Evolutionary conservation across 2,113 vertebrate genomes (phyloP).

Genomic region (Pitta sordida): DNA sequence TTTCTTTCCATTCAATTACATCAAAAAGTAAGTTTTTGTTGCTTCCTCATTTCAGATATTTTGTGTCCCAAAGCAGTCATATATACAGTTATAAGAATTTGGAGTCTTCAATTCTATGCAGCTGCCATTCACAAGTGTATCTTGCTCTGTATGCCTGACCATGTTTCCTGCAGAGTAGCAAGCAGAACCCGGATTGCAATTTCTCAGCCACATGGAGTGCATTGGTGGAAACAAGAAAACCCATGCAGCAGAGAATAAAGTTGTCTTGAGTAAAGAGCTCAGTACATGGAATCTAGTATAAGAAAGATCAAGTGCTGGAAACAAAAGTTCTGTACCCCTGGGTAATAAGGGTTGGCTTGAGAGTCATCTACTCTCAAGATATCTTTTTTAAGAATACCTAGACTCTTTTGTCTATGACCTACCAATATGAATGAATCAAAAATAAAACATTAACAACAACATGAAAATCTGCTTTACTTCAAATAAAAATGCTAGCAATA

Average conservation of each 20-base stretch:
- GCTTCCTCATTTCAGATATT: background rate
- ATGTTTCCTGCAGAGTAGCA: background rate
- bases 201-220: background rate
- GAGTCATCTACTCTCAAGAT: background rate
- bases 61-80: background rate
- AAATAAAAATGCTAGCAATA: background rate
- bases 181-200: background rate
- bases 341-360: background rate
- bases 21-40: background rate
- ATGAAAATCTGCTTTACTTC: background rate
- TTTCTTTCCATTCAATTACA: background rate
- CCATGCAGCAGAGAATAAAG: background rate
- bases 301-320: background rate
- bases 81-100: background rate
- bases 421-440: background rate
- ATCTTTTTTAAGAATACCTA: background rate
- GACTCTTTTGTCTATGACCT: background rate
- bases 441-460: background rate
- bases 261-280: background rate
- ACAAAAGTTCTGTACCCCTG: rapidly evolving
- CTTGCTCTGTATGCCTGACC: background rate
- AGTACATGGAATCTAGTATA: background rate
- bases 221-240: background rate
- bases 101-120: background rate
- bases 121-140: background rate